Base-by-base conservation (phyloP, 1,140 invertebrate genomes). In the Leptinotarsa lineolata region DNA sequence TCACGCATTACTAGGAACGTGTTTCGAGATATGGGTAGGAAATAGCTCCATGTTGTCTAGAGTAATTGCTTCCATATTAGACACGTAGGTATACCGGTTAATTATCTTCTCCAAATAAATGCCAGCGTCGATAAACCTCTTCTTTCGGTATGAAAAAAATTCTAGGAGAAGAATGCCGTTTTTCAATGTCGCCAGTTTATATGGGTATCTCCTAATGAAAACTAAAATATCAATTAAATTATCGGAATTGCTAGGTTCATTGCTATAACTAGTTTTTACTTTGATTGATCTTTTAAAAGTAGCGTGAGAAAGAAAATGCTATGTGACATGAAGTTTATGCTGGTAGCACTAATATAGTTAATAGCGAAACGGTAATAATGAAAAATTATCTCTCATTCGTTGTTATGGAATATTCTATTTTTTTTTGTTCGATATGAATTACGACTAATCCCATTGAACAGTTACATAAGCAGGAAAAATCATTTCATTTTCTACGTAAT, bases 21-120 rank as follows among this genome's bases (percentile, higher is more conserved):
- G 65, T 67, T 67, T 67, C n/a, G 2, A 67, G 22, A 67, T 67
- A 67, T 67, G 65, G 65, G 15, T 39, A 67, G 65, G 39, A 67
- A 67, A 67, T 67, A 67, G 8, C 65, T 67, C 65, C 12, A 67
- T 67, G 65, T 67, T 67, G 65, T 67, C 65, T 45, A 67, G n/a
- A 67, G 65, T 67, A 67, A 67, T 67, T 67, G 65, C 65, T 16
- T 67, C 65, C 65, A 39, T 67, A 67, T 67, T n/a, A 67, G 65
- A 67, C 39, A 45, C 24, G 16, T 45, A 20, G 15, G 60, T 67
- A 39, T 22, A 18, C 22, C 39, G n/a, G 65, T 39, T 45, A 67
- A 67, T 67, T 67, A 67, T 67, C 3, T 30, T 67, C 24, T 67
- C 65, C 65, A 67, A 67, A 67, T 67, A 67, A 67, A 67, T 45